Conservation (phyloP, 1,140 invertebrate genomes). For the Drosophila teissieri region DNA sequence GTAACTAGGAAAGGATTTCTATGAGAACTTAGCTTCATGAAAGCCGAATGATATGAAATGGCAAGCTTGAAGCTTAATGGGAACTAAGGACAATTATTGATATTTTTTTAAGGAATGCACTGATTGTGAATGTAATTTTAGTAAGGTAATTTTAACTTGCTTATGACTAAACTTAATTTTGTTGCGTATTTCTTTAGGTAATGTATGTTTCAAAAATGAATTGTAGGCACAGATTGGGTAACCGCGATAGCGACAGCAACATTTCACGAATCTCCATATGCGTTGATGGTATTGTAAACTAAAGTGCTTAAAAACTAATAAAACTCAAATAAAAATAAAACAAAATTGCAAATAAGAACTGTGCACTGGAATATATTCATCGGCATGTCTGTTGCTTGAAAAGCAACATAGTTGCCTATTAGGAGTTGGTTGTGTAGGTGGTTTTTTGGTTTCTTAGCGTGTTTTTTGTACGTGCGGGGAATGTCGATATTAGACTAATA, state of each 20-base stretch:
- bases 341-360: slow-evolving; percentile 46
- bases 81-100: slow-evolving; percentile 27
- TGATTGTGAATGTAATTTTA: slow-evolving; percentile 64
- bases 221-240: slow-evolving; percentile 84
- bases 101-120: slow-evolving; percentile 20
- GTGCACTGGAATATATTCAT: slow-evolving; percentile 34
- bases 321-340: slow-evolving; percentile 25
- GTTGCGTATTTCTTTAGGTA: slow-evolving; percentile 12
- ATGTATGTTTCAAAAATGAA: slow-evolving; percentile 65
- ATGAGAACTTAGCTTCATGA: slow-evolving; percentile 44
- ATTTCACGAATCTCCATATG: slow-evolving; percentile 84
- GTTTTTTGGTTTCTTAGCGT: slow-evolving; percentile 41
- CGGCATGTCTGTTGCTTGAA: slow-evolving; percentile 12
- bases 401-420: slow-evolving; percentile 9
- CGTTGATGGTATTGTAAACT: slow-evolving; percentile 47
- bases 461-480: slow-evolving; percentile 56
- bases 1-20: slow-evolving; percentile 31
- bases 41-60: slow-evolving; percentile 65
- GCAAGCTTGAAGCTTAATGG: slow-evolving; percentile 69
- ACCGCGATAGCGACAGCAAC: slow-evolving; percentile 85
- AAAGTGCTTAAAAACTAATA: slow-evolving; percentile 30
- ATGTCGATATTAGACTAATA: slow-evolving; percentile 57
- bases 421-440: slow-evolving; percentile 58
- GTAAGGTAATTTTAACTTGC: slow-evolving; percentile 45
- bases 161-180: slow-evolving; percentile 51